Evolutionary conservation across 2,113 vertebrate species (phyloP), one percentile per base, ranked within the genome.

Genomic region (Nettapus auritus): DNA sequence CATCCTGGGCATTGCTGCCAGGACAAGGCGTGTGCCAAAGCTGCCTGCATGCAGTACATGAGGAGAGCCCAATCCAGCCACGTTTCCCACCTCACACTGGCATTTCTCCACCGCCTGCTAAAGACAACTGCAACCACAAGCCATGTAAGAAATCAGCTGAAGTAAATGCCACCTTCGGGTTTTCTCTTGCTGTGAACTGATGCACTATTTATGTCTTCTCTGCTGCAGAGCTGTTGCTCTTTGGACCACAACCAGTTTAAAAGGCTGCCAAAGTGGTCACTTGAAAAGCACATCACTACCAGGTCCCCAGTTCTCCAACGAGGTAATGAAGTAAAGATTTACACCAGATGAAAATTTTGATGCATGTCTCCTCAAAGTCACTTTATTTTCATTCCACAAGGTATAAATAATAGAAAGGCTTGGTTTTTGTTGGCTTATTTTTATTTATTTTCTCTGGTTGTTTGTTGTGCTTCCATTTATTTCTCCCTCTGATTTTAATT

Each of bases 401-500:
- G 28, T 57, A 89, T 89, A 68, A 96, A 94, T 89, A 95, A 96
- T 82, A 38, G 60, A 84, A 86, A 93, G 84, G 44, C 9, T 31
- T 69, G 28, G 0, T 2, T 42, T 70, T 46, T 90, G 21, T 69
- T 92, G 28, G 50, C 28, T 89, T 59, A 73, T 76, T 14, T 42
- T 78, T 86, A 40, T 69, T 91, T 91, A 88, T 94, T 95, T 94
- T 62, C 69, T 55, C 53, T 69, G 17, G 42, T 55, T 60, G 73
- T 82, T 94, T 88, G 73, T 40, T 90, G 64, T 60, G 66, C 19
- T 36, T 92, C 56, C 13, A 40, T 86, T 93, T 70, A 75, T 46
- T 92, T 89, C 53, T 87, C 44, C 56, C 59, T 92, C 59, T 94
- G 67, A 92, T 94, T 97, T 95, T 78, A 92, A 8, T 91, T 95